Base-by-base conservation (phyloP, 2,888 invertebrate genomes). In the Calliscelio sp. region DNA sequence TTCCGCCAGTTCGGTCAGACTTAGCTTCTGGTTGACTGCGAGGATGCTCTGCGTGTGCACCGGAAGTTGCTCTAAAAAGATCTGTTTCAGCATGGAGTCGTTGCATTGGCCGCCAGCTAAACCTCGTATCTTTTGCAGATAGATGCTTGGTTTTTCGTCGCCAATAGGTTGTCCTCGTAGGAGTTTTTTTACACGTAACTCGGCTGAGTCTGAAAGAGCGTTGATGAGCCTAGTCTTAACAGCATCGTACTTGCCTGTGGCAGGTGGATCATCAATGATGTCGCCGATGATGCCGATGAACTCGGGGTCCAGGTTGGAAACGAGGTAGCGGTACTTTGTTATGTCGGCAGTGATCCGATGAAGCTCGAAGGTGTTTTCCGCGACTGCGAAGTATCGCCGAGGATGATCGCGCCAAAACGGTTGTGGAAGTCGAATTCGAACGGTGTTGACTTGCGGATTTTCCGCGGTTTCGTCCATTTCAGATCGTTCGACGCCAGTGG, bases 251-350 rank as follows among this genome's bases (percentile, higher is more conserved):
- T 70, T 61, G 2, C 18, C 61, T 0, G 8, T 6, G 10, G 4
- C 53, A 0, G 65, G 68, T 0, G 80, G 77, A 0, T 73, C 51
- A 0, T 66, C 24, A 0, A 80, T 41, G 1, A 81, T 24, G 32
- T 79, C 71, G 2, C 71, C 71, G 0, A 83, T 35, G n/a, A 77
- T 44, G 8, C 53, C 55, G 0, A 83, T 10, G 2, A 74, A n/a
- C 0, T 46, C 46, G 1, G 65, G 65, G 1, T 81, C 79, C 3
- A 77, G 24, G n/a, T 44, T 46, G 10, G 46, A 20, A 0, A 81
- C 35, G 0, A 71, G 8, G 18, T 70, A 46, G n/a, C n/a, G n/a
- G n/a, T n/a, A n/a, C n/a, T n/a, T n/a, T n/a, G n/a, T n/a, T n/a
- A n/a, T n/a, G n/a, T n/a, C n/a, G n/a, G n/a, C n/a, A n/a, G n/a